Evolutionary conservation across 2,888 invertebrate genomes (phyloP).

Genomic region (Rotaria magnacalcarata): DNA sequence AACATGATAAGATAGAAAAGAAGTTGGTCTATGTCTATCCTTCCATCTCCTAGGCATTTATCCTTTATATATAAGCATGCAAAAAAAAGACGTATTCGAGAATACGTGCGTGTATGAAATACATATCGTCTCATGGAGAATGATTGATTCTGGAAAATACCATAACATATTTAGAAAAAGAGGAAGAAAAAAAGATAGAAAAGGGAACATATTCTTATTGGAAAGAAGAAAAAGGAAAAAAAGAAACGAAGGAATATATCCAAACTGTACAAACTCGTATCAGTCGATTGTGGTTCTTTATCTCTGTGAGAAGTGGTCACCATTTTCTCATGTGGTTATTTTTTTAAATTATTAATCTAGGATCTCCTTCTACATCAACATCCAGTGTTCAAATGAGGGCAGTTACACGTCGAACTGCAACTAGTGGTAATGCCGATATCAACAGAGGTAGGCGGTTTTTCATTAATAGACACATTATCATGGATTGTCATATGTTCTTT

Average conservation of each 20-base stretch:
- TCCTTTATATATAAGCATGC: neutral
- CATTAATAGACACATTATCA: neutral
- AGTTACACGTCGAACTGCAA: neutral
- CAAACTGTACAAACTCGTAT: neutral
- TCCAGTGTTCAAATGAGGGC: neutral
- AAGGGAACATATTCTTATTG: neutral
- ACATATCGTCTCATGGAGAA: neutral
- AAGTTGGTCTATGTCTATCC: neutral
- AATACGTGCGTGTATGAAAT: neutral
- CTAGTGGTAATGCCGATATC: neutral
- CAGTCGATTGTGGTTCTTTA: neutral
- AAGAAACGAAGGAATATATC: neutral
- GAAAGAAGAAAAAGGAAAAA: constrained; percentile 2
- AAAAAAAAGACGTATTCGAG: neutral
- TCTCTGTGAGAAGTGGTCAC: neutral
- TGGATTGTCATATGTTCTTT: neutral
- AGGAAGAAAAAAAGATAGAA: neutral
- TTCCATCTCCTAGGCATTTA: neutral
- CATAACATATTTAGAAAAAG: neutral
- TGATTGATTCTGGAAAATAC: constrained; percentile 12
- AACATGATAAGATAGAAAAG: neutral
- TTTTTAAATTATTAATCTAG: neutral
- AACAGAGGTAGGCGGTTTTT: neutral
- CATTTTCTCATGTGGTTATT: neutral
- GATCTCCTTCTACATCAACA: neutral